Percentiles rank a stretch among this genome's conserved stretches.
These are phyloP conservation scores for Clostera curtula DNA, from an alignment of 2,888 invertebrate genomes.

Conservation along the genomic window DNA sequence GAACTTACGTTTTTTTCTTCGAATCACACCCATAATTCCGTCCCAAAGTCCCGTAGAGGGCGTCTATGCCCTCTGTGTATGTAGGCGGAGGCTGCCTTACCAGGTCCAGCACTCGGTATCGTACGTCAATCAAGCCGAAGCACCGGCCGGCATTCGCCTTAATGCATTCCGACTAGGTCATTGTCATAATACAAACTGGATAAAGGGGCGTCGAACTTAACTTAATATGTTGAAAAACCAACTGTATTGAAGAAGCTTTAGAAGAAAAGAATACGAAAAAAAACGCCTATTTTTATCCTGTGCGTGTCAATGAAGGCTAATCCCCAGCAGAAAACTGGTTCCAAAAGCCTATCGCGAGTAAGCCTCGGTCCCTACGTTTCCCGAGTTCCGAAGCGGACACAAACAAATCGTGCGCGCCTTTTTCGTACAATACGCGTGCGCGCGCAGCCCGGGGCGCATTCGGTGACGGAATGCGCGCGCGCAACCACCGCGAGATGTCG, in stretches of 20 bases:
- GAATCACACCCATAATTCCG: conserved; percentile 65
- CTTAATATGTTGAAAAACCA: conserved; percentile 5
- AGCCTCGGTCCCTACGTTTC: too few relatives aligned
- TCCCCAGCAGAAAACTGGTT: too few relatives aligned
- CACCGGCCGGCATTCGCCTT: conserved; percentile 43
- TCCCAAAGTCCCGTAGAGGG: conserved; percentile 40
- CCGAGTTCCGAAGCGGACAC: conserved; percentile 38
- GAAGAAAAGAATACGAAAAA: too few relatives aligned
- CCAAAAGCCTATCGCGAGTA: too few relatives aligned
- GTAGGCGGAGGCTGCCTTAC: conserved; percentile 32
- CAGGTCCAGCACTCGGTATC: conserved; percentile 34
- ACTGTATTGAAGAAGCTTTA: too few relatives aligned
- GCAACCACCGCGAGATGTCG: conserved; percentile 46
- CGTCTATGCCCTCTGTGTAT: conserved; percentile 29
- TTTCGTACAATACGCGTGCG: conserved; percentile 36
- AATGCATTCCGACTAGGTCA: conserved; percentile 59
- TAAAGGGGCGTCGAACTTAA: conserved; percentile 11
- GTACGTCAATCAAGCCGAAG: conserved; percentile 47
- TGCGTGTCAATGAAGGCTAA: too few relatives aligned
- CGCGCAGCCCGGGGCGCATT: conserved; percentile 64
- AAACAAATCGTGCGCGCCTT: conserved; percentile 34
- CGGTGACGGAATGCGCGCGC: conserved; percentile 63
- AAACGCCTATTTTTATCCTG: too few relatives aligned
- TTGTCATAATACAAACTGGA: conserved; percentile 33
- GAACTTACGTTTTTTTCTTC: conserved; percentile 69